Percentiles rank a stretch among this genome's conserved stretches.
Evolutionary conservation across 2,113 vertebrate species (phyloP).

Genomic region (Marcusenius ussheri): DNA sequence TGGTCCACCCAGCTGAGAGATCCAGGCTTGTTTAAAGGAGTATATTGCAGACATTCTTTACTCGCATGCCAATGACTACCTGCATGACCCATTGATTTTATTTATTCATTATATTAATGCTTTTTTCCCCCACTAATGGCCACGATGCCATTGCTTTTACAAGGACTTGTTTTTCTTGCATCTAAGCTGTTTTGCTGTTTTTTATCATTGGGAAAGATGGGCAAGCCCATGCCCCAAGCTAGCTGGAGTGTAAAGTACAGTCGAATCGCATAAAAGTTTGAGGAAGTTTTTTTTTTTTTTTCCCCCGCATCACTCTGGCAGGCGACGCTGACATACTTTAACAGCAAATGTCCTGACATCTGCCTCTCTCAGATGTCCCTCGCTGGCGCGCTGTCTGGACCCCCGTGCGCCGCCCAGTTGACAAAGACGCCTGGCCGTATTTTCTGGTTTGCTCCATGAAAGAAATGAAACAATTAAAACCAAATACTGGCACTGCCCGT

Average conservation of each 20-base stretch:
- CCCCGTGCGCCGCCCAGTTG: slow-evolving; percentile 55
- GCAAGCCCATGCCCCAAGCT: not conserved
- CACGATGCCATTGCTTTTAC: not conserved
- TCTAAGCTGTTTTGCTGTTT: not conserved
- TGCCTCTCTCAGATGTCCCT: slow-evolving; percentile 53
- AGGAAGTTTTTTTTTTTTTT: slow-evolving; percentile 22
- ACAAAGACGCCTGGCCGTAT: slow-evolving; percentile 64
- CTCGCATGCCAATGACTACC: not conserved
- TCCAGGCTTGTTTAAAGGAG: slow-evolving; percentile 33
- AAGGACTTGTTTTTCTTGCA: not conserved
- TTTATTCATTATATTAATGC: not conserved
- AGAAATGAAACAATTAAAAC: slow-evolving; percentile 65
- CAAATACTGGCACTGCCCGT: slow-evolving; percentile 56
- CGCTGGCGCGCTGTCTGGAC: slow-evolving; percentile 53
- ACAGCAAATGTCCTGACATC: slow-evolving; percentile 67
- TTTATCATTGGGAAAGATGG: not conserved
- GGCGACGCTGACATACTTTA: slow-evolving; percentile 53
- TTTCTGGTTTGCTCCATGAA: slow-evolving; percentile 51
- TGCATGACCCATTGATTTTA: not conserved
- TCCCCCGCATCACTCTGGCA: slow-evolving; percentile 50
- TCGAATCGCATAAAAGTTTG: not conserved
- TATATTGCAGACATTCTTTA: not conserved
- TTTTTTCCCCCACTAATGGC: not conserved
- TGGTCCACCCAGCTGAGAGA: slow-evolving; percentile 48
- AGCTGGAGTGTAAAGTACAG: not conserved